These are phyloP conservation scores for Branchellion lobata DNA, from an alignment of 2,888 invertebrate species.

Conservation along the genomic window DNA sequence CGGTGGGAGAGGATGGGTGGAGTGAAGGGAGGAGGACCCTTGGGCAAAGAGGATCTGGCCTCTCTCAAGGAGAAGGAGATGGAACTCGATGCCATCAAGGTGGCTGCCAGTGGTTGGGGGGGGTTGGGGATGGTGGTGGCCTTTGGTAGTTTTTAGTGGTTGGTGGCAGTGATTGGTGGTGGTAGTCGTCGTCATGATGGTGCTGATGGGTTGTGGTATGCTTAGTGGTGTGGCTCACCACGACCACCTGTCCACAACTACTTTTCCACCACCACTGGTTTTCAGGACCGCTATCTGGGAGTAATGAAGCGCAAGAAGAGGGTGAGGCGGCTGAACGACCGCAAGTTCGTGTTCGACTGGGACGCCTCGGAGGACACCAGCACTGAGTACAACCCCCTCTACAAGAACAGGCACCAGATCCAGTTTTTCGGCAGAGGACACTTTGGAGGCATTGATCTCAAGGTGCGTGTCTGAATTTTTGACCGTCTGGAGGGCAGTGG, in stretches of 20 bases:
- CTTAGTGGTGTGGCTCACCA: too few species aligned
- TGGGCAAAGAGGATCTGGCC: constrained; percentile 55
- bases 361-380: constrained; percentile 98
- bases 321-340: constrained; percentile 88
- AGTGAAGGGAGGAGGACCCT: constrained; percentile 53
- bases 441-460: constrained; percentile 96
- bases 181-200: background rate
- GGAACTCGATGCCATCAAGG: constrained; percentile 88
- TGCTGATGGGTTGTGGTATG: too few species aligned
- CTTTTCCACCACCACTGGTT: too few species aligned
- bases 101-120: constrained; percentile 46
- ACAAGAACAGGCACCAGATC: constrained; percentile 88
- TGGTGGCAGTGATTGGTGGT: background rate
- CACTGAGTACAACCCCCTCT: constrained; percentile 91
- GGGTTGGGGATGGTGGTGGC: background rate
- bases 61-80: constrained; percentile 79
- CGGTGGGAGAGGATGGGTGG: constrained; percentile 53
- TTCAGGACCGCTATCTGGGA: constrained; percentile 86
- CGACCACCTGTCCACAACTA: too few species aligned
- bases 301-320: constrained; percentile 82
- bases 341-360: constrained; percentile 99
- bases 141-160: background rate
- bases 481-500: too few species aligned
- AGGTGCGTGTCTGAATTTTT: constrained; percentile 61
- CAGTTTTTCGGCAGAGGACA: constrained; percentile 93